Evolutionary conservation across 1,140 invertebrate genomes (phyloP), one percentile per base, ranked within the genome.

Genomic region (Lithobius niger): DNA sequence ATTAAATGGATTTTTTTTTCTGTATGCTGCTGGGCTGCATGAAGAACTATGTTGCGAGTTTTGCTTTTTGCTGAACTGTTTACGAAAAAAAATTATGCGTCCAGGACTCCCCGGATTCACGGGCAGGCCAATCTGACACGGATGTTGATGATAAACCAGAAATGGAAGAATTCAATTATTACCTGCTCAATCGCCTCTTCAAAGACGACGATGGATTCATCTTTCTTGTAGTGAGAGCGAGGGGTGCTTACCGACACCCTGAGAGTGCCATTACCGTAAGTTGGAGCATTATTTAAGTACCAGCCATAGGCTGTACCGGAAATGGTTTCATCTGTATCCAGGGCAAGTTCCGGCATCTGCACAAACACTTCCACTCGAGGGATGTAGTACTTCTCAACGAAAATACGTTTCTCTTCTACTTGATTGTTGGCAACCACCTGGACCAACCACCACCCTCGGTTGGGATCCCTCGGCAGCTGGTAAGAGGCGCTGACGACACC

Each of bases 361-460:
- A 65, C 60, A 43, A 54, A 61, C 61, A 75, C 72, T 63, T 76
- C 73, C 63, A 73, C 73, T 48, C 67, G 62, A n/a, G 71, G 70
- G 4, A 63, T 60, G 58, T 71, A 75, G 62, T 71, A 75, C 55
- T 69, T 70, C 59, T 76, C 72, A 3, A 77, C 68, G 48, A 66
- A 63, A 31, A 77, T 69, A 27, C 43, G 56, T 55, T 73, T 69
- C 54, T 75, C 69, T 59, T 76, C 69, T 6, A 68, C 61, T 62
- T 77, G 76, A 1, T 66, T 66, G 26, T 68, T 63, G 4, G 71
- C 72, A 52, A 67, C 63, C 2, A 72, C 69, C 52, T 67, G 61
- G 19, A 77, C 71, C 51, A 62, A 74, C 76, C 76, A 77, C 55
- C 65, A 66, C 0, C 76, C 76, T 42, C 67, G 61, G 59, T 69